Percentiles rank a stretch among this genome's conserved stretches.
These are phyloP conservation scores for Drosophila conformis DNA, from an alignment of 2,888 invertebrate species.

Conservation along the genomic window DNA sequence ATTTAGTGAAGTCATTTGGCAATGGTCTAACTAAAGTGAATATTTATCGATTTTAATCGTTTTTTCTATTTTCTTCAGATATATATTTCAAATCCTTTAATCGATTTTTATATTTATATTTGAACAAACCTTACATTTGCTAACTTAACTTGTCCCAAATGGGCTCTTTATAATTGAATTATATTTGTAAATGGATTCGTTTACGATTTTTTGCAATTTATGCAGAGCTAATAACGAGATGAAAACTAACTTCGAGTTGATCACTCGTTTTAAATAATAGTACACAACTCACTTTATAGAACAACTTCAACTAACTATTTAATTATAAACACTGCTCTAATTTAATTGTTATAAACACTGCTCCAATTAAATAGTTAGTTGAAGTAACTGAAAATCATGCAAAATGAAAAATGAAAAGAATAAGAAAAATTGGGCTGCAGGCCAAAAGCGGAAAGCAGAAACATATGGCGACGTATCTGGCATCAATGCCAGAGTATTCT, in stretches of 20 bases:
- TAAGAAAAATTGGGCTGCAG: neutral
- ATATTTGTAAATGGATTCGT: neutral
- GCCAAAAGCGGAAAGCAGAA: conserved; percentile 35
- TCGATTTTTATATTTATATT: neutral
- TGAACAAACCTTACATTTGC: no score
- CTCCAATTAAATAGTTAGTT: conserved; percentile 35
- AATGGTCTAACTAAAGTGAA: neutral
- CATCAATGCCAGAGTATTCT: conserved; percentile 37
- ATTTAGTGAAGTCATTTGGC: neutral
- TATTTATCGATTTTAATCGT: no score
- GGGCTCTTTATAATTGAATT: neutral
- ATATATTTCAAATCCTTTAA: neutral
- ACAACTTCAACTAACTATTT: no score
- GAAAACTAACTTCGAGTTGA: neutral
- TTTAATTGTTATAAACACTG: conserved; percentile 21
- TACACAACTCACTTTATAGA: neutral
- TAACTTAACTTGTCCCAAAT: neutral
- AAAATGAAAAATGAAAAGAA: neutral
- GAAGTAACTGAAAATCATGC: conserved; percentile 1
- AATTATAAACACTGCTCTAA: conserved; percentile 10
- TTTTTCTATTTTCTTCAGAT: no score
- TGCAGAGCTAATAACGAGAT: no score
- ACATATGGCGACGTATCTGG: conserved; percentile 58
- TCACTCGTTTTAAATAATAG: no score
- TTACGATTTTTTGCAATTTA: no score